Percentiles rank a stretch among this genome's conserved stretches.
Conservation (phyloP, 1,140 invertebrate species). For the Drosophila azteca region DNA sequence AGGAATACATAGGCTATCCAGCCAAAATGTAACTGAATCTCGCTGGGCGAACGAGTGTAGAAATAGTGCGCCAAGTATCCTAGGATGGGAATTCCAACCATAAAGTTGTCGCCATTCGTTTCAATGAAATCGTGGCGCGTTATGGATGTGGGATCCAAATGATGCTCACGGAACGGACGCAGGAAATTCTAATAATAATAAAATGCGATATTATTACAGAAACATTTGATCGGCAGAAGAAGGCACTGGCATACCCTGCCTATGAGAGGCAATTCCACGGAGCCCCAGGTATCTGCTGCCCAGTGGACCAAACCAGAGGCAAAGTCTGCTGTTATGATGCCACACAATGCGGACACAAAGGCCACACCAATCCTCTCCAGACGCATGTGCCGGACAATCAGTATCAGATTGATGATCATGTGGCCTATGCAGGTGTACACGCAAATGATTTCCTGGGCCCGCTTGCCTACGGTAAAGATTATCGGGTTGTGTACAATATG, state of each 20-base stretch:
- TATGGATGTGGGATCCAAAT: constrained; percentile 99
- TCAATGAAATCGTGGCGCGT: constrained; percentile 99
- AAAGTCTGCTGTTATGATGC: constrained; percentile 98
- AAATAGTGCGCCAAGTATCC: constrained; percentile 93
- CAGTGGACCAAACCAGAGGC: constrained; percentile 98
- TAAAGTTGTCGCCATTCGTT: constrained; percentile 99
- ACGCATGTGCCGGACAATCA: constrained; percentile 88
- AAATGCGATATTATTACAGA: constrained; percentile 50
- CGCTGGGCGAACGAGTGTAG: constrained; percentile 87
- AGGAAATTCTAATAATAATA: constrained; percentile 91
- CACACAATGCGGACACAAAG: constrained; percentile 93
- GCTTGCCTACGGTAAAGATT: constrained; percentile 89
- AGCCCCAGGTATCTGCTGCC: constrained; percentile 99
- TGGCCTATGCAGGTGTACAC: constrained; percentile 92
- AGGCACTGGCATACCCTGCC: constrained; percentile 89
- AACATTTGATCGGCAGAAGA: neutral
- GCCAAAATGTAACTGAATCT: constrained; percentile 91
- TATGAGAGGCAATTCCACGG: constrained; percentile 94
- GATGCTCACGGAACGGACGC: constrained; percentile 98
- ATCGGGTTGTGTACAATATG: neutral
- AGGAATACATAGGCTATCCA: constrained; percentile 96
- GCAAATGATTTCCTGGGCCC: constrained; percentile 96
- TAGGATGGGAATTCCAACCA: constrained; percentile 94
- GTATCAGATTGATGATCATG: constrained; percentile 89
- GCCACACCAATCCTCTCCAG: constrained; percentile 89